Evolutionary conservation across 2,888 invertebrate species (phyloP), one percentile per base, ranked within the genome.

Genomic region (Melipona bicolor): DNA sequence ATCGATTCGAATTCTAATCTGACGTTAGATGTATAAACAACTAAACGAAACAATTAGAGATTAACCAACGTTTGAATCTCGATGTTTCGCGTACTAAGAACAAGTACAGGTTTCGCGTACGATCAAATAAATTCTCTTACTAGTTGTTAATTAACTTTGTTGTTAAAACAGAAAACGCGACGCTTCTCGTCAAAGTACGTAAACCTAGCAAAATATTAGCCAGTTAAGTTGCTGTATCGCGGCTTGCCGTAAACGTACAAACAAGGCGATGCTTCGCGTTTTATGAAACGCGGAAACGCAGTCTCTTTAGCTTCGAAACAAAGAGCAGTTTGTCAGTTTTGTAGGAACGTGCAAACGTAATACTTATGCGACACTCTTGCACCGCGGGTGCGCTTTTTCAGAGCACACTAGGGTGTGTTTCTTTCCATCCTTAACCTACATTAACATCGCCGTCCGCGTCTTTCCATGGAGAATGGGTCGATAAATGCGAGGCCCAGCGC

Each of bases 351-450:
- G 80, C 77, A 79, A 84, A 84, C 82, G 85, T 82, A 85, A 90
- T 85, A 83, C 85, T 86, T 84, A 71, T 62, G 68, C 72, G 73
- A 21, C 76, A 78, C 82, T 77, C 79, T 79, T 81, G 73, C 73
- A 43, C 75, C 59, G 77, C 64, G 73, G 77, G 77, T 86, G 80
- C 72, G 80, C 84, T 88, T 88, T 89, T 83, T 59, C 79, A 70
- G 68, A 56, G 81, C 76, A 80, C 79, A 64, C 77, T 32, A 75
- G 78, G 50, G 81, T 67, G 82, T 85, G 77, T 88, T 87, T 86
- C 88, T 86, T 89, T 88, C 82, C 85, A 79, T 85, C 84, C 90
- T 87, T 89, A 89, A 91, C 89, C 89, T 89, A 91, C 90, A 90
- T 92, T 88, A 92, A 91, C 89, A 68, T 84, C 74, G 74, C 62